Evolutionary conservation across 2,797 vertebrate genomes (phyloP), one percentile per base, ranked within the genome.

Genomic region (Cossypha polioptera): DNA sequence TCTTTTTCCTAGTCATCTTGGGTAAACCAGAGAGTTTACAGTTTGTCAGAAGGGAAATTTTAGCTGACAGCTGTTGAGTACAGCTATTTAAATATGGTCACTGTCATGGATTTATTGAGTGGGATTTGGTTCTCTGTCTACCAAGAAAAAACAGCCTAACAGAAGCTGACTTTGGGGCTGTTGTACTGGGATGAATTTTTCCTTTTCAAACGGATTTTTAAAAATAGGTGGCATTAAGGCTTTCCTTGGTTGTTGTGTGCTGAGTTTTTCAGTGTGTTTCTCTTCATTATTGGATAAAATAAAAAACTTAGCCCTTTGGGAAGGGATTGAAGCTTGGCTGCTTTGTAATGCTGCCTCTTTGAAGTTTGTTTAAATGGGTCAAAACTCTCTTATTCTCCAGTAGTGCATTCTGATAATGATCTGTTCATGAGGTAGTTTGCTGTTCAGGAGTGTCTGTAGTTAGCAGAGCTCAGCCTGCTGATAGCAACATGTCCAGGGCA

Each of bases 11-110:
- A 74, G 33, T 88, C 85, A 62, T 81, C 38, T 75, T 2, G 18
- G 68, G 82, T 94, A 92, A 91, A 88, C 35, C 94, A 84, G 36
- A 74, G 58, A 33, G 45, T 78, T 95, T 62, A 25, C 87, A 72
- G 79, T 86, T 95, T 80, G 58, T 76, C 58, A 69, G 9, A 90
- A 80, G 68, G 76, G 76, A 94, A 78, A 69, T 91, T 92, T 73
- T 58, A 78, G 66, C 43, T 68, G 3, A 11, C 38, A 62, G 43
- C 42, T 63, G 77, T 62, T 90, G 68, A 80, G 31, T 66, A 4
- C 14, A 58, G 53, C 40, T 8, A 7, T 63, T 76, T 77, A 77
- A 88, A 68, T 79, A 14, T 6, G 66, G 59, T 22, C 16, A 5
- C 54, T 53, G 53, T 26, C 61, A 62, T 11, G 0, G 3, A 33